Evolutionary conservation across 2,113 vertebrate species (phyloP).

Genomic region (Anthoscopus minutus): DNA sequence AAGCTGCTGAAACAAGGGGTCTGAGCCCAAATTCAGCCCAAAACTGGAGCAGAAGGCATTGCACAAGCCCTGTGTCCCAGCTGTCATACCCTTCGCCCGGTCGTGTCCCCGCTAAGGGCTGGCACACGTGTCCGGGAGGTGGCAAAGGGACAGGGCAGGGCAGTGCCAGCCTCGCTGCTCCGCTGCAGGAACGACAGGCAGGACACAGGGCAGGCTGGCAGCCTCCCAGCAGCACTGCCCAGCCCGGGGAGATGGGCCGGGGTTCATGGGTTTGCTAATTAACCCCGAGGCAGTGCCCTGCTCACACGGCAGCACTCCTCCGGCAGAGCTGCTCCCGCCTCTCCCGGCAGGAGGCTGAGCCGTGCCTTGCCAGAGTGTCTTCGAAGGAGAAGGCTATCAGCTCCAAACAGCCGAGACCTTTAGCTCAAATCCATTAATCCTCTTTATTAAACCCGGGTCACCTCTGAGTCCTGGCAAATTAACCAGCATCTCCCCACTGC

Average conservation of each 20-base stretch:
- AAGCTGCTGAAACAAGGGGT: neutral
- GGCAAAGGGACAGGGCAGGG: neutral
- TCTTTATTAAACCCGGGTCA: constrained; percentile 81
- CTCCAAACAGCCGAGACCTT: constrained; percentile 76
- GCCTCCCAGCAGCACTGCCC: neutral
- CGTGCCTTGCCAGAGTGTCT: constrained; percentile 50
- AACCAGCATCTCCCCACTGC: constrained; percentile 72
- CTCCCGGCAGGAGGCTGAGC: constrained; percentile 39
- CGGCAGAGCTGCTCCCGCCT: neutral
- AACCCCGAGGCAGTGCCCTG: neutral
- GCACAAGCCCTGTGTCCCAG: neutral
- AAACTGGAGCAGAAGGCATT: neutral
- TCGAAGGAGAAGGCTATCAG: constrained; percentile 74
- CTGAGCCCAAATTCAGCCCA: neutral
- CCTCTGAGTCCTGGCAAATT: constrained; percentile 79
- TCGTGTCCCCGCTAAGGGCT: fast-evolving
- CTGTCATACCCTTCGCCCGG: fast-evolving
- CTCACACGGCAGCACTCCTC: neutral
- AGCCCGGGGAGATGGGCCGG: fast-evolving
- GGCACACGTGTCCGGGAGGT: fast-evolving
- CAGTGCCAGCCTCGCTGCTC: neutral
- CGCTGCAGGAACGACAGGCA: neutral
- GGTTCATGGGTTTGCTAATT: neutral
- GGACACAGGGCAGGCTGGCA: neutral
- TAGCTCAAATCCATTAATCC: constrained; percentile 83